Evolutionary conservation across 2,888 invertebrate species (phyloP), one percentile per base, ranked within the genome.

Genomic region (Anaspis maculata): DNA sequence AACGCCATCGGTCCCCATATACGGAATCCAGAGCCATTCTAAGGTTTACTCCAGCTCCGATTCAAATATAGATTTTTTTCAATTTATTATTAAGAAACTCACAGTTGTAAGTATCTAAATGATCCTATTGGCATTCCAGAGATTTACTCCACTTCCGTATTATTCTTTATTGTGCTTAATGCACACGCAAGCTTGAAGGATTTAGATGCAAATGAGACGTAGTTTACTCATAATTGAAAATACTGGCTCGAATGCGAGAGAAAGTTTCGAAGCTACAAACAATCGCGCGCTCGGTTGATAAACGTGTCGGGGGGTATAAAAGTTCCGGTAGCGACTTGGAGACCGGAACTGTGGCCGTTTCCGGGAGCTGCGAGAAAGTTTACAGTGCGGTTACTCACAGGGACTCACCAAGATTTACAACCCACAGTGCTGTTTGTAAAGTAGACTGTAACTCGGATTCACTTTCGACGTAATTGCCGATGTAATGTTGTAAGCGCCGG

Each of bases 281-380:
- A 39, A 39, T 39, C 31, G 32, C 32, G n/a, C n/a, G 30, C 23
- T 12, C 30, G 47, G 45, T 51, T 49, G 53, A 53, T 53, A 47
- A 53, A 53, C 46, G 53, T 42, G 49, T 42, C 43, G 49, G 48
- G n/a, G n/a, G 47, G 45, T 51, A 52, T 54, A 56, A 56, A 56
- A 52, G 54, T 55, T 55, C 54, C 54, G 51, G 52, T 42, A 48
- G 48, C 46, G 48, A 47, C 43, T 44, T 37, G 37, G 52, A 48
- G 46, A 52, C 54, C 56, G 55, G 55, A 57, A 56, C 51, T 41
- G 45, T 41, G 51, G 51, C 52, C 55, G 56, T 56, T 58, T 57
- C 56, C 54, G 51, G 51, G 44, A 46, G 49, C 48, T 49, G 44
- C 49, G 46, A 50, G 53, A 46, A 51, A 50, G 50, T 52, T 52